phyloP scores from a whole-genome alignment of 2,113 vertebrate species.

The Thermophis baileyi region DNA sequence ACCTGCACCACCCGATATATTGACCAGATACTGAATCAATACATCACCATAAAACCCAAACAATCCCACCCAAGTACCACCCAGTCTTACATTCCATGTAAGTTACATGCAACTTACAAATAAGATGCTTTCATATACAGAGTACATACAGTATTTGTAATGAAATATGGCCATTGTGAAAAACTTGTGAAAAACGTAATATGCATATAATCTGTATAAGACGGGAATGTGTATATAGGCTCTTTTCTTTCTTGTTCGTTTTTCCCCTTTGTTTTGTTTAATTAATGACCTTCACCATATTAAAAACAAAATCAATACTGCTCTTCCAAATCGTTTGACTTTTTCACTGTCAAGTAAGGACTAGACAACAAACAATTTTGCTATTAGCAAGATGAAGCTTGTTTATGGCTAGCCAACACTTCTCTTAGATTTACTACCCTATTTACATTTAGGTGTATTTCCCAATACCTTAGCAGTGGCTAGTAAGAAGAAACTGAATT shows the following conservation, averaged over 20 bases:
- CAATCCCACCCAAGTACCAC: not conserved
- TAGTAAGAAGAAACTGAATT: not conserved
- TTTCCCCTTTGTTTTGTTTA: not conserved
- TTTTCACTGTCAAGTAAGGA: too few species aligned
- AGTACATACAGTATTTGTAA: not conserved
- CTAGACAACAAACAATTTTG: not conserved
- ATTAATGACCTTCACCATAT: not conserved
- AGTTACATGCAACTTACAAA: not conserved
- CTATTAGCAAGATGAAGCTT: not conserved
- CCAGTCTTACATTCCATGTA: not conserved
- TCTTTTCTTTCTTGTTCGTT: not conserved
- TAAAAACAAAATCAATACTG: not conserved
- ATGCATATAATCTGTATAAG: not conserved
- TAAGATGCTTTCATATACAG: not conserved
- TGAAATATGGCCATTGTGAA: not conserved
- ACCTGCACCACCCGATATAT: not conserved
- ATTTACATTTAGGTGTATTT: not conserved
- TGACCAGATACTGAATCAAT: not conserved
- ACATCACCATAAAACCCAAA: not conserved
- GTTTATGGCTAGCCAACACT: not conserved
- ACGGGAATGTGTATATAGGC: not conserved
- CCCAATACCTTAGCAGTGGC: not conserved
- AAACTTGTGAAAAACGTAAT: not conserved
- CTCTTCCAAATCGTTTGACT: not conserved
- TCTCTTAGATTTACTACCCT: not conserved